Conservation (phyloP, 53 echinoderm and acorn worm species). For the Glandiceps talaboti region DNA sequence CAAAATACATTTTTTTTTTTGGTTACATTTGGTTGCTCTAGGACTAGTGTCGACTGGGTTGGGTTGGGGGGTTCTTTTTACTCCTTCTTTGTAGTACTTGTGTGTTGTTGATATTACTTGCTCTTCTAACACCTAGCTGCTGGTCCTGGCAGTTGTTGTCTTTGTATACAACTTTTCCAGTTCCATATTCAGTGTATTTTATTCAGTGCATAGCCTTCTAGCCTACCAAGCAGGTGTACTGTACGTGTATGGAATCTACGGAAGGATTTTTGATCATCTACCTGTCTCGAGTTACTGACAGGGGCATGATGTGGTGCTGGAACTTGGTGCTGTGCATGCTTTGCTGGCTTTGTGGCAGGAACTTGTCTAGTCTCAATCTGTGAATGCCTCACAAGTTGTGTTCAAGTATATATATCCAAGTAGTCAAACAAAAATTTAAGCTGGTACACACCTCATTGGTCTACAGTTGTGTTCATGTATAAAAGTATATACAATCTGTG, state of each 20-base stretch:
- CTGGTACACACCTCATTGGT: no score
- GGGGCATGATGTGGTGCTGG: neutral
- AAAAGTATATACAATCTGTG: no score
- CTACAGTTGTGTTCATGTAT: no score
- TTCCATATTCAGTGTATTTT: slow-evolving; percentile 10
- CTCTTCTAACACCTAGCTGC: slow-evolving; percentile 2
- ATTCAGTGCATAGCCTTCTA: slow-evolving; percentile 63
- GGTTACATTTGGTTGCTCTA: no score
- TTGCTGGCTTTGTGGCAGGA: neutral
- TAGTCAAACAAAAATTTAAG: no score
- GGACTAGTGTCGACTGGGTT: neutral
- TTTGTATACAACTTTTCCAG: neutral
- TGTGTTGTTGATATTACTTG: neutral
- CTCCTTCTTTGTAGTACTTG: neutral
- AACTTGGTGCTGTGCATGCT: neutral
- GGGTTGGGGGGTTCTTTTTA: neutral
- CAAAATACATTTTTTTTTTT: neutral
- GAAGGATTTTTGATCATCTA: slow-evolving; percentile 99
- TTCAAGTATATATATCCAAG: no score
- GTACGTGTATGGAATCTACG: slow-evolving; percentile 2
- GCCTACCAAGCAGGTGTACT: slow-evolving; percentile 14
- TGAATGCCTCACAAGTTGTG: no score
- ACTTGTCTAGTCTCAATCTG: neutral
- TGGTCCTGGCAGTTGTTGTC: neutral
- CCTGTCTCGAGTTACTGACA: slow-evolving; percentile 13